Percentiles rank a stretch among this genome's conserved stretches.
Evolutionary conservation across 2,113 vertebrate species (phyloP).

Genomic region (Hydrolagus affinis): DNA sequence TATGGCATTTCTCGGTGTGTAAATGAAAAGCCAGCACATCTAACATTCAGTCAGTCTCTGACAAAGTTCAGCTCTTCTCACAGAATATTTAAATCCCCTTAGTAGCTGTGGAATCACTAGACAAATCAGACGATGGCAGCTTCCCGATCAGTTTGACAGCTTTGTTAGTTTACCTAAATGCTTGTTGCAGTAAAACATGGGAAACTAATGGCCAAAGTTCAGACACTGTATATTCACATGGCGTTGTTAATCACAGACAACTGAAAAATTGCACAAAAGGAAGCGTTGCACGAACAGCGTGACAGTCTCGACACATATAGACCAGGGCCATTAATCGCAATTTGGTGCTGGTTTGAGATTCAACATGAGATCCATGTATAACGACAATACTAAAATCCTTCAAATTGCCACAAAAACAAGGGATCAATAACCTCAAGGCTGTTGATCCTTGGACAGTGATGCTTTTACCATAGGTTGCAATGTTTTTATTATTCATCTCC

Average conservation of each 20-base stretch:
- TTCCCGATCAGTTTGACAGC: background rate
- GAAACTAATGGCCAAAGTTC: background rate
- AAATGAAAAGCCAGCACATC: no score
- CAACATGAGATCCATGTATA: background rate
- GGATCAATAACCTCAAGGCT: constrained; percentile 24
- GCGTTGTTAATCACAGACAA: constrained; percentile 15
- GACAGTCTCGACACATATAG: background rate
- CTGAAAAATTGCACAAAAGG: background rate
- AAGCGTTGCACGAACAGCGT: background rate
- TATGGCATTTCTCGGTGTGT: no score
- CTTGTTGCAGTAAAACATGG: background rate
- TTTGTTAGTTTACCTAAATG: background rate
- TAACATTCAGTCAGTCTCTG: background rate
- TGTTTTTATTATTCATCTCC: background rate
- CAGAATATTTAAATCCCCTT: background rate
- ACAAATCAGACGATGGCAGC: background rate
- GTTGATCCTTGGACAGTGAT: background rate
- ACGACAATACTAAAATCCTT: background rate
- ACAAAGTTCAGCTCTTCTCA: background rate
- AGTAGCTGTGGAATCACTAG: background rate
- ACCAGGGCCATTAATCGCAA: constrained; percentile 10
- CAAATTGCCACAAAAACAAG: background rate
- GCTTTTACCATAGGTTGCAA: background rate
- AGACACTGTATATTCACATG: background rate
- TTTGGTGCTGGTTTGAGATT: constrained; percentile 17